phyloP scores from a whole-genome alignment of 35 echinoderm and acorn worm genomes.

The Patiria miniata region DNA sequence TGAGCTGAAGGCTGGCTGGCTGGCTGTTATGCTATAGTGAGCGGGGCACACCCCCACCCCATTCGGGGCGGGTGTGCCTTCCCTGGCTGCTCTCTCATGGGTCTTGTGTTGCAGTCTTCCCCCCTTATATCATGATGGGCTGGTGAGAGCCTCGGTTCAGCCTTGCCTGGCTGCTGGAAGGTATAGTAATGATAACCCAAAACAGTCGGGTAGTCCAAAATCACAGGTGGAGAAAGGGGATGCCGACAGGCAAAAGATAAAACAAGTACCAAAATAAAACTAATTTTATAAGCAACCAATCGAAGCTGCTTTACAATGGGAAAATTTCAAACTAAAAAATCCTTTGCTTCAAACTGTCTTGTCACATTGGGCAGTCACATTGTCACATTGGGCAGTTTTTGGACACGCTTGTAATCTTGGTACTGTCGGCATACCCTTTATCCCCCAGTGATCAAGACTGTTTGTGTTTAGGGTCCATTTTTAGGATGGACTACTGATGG shows the following conservation, averaged over 20 bases:
- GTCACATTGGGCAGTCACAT: too few species aligned
- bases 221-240: neutral
- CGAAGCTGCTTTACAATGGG: too few species aligned
- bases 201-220: neutral
- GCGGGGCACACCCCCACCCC: neutral
- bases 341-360: too few species aligned
- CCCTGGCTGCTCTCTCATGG: constrained; percentile 23
- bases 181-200: constrained; percentile 16
- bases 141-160: neutral
- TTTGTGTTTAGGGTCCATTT: neutral
- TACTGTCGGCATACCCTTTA: neutral
- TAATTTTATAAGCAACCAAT: too few species aligned
- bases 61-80: neutral
- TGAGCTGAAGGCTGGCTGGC: constrained; percentile 27
- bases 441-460: neutral
- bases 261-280: too few species aligned
- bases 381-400: too few species aligned
- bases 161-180: constrained; percentile 15
- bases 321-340: neutral
- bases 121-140: neutral
- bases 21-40: constrained; percentile 19
- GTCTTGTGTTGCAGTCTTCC: constrained; percentile 4
- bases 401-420: neutral
- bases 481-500: too few species aligned
- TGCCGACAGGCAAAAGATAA: too few species aligned